Evolutionary conservation across 1,140 invertebrate species (phyloP).

Genomic region (Drosophila teissieri): DNA sequence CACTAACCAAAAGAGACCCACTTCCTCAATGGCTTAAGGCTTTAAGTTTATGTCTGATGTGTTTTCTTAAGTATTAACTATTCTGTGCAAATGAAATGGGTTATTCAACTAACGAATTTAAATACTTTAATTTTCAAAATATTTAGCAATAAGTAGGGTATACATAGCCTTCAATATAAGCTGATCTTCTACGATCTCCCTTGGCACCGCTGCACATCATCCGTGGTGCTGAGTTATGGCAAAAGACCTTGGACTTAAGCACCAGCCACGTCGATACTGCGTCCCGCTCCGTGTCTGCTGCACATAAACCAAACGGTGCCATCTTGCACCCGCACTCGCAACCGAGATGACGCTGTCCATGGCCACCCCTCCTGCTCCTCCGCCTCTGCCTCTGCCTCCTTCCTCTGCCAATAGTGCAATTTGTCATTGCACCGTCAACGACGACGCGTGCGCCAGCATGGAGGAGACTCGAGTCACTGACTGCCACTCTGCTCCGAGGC

Average conservation of each 20-base stretch:
- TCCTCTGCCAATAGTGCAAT: slow-evolving; percentile 50
- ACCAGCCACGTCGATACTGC: slow-evolving; percentile 26
- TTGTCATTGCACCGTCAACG: slow-evolving; percentile 75
- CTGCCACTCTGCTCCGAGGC: background rate
- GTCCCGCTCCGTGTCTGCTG: background rate
- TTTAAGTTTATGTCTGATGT: too few relatives aligned
- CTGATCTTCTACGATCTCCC: background rate
- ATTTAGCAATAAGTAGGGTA: slow-evolving; percentile 1
- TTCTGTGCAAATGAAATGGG: too few relatives aligned
- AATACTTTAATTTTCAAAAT: background rate
- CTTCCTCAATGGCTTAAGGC: too few relatives aligned
- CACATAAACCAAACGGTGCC: slow-evolving; percentile 39
- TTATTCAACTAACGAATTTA: too few relatives aligned
- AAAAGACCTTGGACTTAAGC: slow-evolving; percentile 78
- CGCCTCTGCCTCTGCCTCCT: background rate
- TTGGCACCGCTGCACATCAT: slow-evolving; percentile 41
- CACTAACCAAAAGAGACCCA: slow-evolving; percentile 27
- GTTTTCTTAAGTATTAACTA: too few relatives aligned
- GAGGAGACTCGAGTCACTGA: slow-evolving; percentile 42
- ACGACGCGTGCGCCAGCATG: slow-evolving; percentile 71
- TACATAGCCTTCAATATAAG: background rate
- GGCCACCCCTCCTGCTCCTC: background rate
- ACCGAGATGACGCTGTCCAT: slow-evolving; percentile 8
- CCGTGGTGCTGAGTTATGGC: slow-evolving; percentile 67
- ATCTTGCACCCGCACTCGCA: slow-evolving; percentile 54